Conservation (phyloP, 2,113 vertebrate genomes). For the Hypomesus transpacificus region DNA sequence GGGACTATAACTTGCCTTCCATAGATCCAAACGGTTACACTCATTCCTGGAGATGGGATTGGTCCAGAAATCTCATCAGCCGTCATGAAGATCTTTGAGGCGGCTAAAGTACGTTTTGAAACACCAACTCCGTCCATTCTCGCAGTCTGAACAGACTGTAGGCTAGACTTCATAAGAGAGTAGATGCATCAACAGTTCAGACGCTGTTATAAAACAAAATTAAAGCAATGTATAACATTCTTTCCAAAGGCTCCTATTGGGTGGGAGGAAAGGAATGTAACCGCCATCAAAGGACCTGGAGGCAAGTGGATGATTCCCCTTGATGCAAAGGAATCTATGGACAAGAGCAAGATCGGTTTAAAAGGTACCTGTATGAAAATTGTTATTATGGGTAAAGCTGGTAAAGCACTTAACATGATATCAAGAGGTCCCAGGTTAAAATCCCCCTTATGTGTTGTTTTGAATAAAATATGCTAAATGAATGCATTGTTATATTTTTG, state of each 20-base stretch:
- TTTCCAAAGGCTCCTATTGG: constrained; percentile 79
- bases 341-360: constrained; percentile 91
- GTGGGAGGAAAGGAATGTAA: constrained; percentile 92
- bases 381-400: no score
- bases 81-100: constrained; percentile 60
- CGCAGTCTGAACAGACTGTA: not conserved
- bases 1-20: not conserved
- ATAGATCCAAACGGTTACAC: constrained; percentile 57
- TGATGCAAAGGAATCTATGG: constrained; percentile 96
- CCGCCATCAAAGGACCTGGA: constrained; percentile 86
- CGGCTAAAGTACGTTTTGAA: constrained; percentile 42
- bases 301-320: constrained; percentile 93
- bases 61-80: constrained; percentile 59
- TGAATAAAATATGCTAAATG: no score
- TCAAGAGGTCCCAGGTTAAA: no score
- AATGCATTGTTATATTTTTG: no score
- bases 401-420: no score
- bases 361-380: constrained; percentile 75
- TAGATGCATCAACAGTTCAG: not conserved
- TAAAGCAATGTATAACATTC: not conserved
- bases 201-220: not conserved
- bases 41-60: constrained; percentile 62
- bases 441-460: no score
- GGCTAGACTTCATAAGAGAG: not conserved
- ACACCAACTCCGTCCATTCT: not conserved